These are phyloP conservation scores for Drosophila malerkotliana DNA, from an alignment of 1,140 invertebrate species.

Conservation along the genomic window DNA sequence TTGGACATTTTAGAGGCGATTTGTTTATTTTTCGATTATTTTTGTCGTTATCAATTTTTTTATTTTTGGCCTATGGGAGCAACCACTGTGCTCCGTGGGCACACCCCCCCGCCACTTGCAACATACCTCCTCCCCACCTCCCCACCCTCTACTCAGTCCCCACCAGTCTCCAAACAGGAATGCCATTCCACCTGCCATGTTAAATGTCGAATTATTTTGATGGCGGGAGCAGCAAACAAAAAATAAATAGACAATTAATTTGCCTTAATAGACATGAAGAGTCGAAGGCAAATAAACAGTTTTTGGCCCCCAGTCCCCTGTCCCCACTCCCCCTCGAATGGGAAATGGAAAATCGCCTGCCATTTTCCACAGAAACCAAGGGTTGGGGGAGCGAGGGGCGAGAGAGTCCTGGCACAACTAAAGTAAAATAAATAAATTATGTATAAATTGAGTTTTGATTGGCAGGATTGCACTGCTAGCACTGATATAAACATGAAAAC, in stretches of 20 bases:
- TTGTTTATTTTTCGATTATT: too few species aligned
- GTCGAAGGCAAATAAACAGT: conserved; percentile 33
- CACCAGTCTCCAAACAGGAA: not conserved
- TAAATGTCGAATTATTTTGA: conserved; percentile 78
- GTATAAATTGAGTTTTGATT: conserved; percentile 20
- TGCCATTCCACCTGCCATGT: conserved; percentile 59
- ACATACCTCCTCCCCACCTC: too few species aligned
- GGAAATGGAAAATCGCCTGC: conserved; percentile 10
- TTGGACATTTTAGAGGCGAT: too few species aligned
- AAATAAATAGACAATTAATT: conserved; percentile 81
- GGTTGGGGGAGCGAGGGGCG: not conserved
- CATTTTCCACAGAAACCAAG: not conserved
- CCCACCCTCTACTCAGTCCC: not conserved
- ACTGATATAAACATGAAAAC: too few species aligned
- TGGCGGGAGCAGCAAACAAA: conserved; percentile 63
- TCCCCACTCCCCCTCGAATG: not conserved
- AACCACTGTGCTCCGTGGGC: too few species aligned
- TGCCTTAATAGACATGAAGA: conserved; percentile 73
- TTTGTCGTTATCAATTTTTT: too few species aligned
- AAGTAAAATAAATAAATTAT: conserved; percentile 48
- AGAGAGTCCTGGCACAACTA: not conserved
- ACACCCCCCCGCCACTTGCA: not conserved
- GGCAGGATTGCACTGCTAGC: not conserved
- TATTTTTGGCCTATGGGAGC: too few species aligned
- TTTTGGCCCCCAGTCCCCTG: not conserved